phyloP scores from a whole-genome alignment of 1,140 invertebrate genomes.

The Drosophila punjabiensis region DNA sequence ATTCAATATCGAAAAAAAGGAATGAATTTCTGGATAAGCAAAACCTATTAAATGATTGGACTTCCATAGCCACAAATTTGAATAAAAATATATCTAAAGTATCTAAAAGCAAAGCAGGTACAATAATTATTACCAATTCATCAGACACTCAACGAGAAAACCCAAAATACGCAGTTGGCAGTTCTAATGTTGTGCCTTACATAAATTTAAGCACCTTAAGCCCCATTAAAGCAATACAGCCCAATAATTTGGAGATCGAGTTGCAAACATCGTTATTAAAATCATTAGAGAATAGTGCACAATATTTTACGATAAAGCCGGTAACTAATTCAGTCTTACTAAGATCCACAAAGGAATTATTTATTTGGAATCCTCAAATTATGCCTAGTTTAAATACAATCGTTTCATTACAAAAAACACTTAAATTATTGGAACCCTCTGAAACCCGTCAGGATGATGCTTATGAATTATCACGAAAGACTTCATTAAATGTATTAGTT shows the following conservation, averaged over 20 bases:
- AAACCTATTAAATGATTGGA: background rate
- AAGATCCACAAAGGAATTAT: background rate
- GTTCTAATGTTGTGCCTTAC: background rate
- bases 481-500: background rate
- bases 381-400: background rate
- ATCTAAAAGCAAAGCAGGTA: slow-evolving; percentile 16
- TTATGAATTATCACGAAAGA: background rate
- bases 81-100: background rate
- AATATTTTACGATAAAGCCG: background rate
- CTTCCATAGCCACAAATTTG: slow-evolving; percentile 8
- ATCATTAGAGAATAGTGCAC: background rate
- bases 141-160: background rate
- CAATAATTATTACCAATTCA: background rate
- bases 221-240: background rate
- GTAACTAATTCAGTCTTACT: background rate
- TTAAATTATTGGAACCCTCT: slow-evolving; percentile 17
- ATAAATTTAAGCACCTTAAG: background rate
- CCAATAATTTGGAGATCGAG: background rate
- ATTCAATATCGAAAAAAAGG: background rate
- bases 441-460: background rate
- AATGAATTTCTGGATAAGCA: background rate
- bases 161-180: background rate
- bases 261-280: background rate
- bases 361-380: background rate
- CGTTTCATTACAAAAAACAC: background rate